A percentile compares a stretch with the other conserved stretches of the same genome.
Evolutionary conservation across 2,113 vertebrate species (phyloP).

Genomic region (Hypomesus transpacificus): DNA sequence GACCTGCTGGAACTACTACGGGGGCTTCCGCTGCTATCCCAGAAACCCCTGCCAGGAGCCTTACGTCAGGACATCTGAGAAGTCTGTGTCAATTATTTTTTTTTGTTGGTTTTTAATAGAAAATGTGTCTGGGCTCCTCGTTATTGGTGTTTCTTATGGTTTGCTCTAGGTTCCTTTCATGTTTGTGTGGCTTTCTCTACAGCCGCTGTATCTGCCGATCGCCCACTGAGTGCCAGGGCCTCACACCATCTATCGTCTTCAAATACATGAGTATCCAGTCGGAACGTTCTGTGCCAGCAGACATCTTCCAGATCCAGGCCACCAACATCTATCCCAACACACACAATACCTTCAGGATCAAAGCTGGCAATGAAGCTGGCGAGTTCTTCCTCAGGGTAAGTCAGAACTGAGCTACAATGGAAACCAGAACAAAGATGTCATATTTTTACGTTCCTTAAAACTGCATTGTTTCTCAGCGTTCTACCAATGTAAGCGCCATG

Average conservation of each 20-base stretch:
- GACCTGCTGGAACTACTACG: slow-evolving; percentile 95
- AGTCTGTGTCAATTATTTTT: not conserved
- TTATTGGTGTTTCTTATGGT: too few relatives aligned
- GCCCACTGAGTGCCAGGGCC: slow-evolving; percentile 76
- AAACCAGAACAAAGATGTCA: too few relatives aligned
- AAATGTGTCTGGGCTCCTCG: too few relatives aligned
- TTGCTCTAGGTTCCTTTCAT: too few relatives aligned
- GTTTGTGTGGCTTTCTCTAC: slow-evolving; percentile 25
- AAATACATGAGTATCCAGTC: slow-evolving; percentile 98
- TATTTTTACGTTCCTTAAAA: too few relatives aligned
- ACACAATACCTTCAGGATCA: slow-evolving; percentile 96
- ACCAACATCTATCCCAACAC: slow-evolving; percentile 92
- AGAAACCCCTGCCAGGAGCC: slow-evolving; percentile 92
- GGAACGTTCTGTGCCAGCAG: slow-evolving; percentile 87
- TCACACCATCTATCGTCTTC: slow-evolving; percentile 90
- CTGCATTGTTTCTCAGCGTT: slow-evolving; percentile 73
- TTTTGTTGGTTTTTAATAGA: not conserved
- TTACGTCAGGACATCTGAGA: slow-evolving; percentile 74
- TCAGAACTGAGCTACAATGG: too few relatives aligned
- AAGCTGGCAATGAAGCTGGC: slow-evolving; percentile 90
- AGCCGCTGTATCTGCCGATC: slow-evolving; percentile 91
- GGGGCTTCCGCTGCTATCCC: slow-evolving; percentile 94
- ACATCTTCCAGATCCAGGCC: slow-evolving; percentile 98
- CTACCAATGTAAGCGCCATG: slow-evolving; percentile 90
- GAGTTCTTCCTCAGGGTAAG: slow-evolving; percentile 96